Evolutionary conservation across 2,113 vertebrate genomes (phyloP), one percentile per base, ranked within the genome.

Genomic region (Embiotoca jacksoni): DNA sequence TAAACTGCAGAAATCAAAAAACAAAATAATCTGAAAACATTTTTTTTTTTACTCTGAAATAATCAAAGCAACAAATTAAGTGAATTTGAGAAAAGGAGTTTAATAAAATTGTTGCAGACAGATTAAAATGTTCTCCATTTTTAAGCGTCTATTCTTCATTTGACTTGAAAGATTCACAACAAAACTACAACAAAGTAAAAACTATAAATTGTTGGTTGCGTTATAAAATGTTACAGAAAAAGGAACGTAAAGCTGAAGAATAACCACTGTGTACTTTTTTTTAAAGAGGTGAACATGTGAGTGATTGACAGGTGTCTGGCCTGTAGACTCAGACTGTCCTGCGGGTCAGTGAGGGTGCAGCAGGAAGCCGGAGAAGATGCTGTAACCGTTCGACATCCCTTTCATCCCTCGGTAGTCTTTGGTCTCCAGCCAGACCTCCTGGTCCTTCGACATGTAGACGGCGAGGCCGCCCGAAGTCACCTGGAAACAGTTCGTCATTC

Each of bases 301-400:
- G 35, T 10, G 16, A 49, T 65, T 23, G 23, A 23, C 23, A 23
- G 23, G 23, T 23, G 23, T 23, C 23, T 23, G 9, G 23, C 2
- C 16, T 7, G 23, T 7, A 55, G 11, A 8, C 59, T 31, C 76
- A 65, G 31, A 11, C 47, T 2, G 0, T 36, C 39, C 9, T 31
- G 31, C 1, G 10, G 41, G 0, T 92, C 67, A 90, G 63, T 84
- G 72, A 3, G 78, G 0, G 0, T 81, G 72, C 74, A 91, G 64
- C 67, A 92, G 81, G 84, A 91, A 92, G 23, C 91, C 91, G 0
- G 90, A 86, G 69, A 92, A 92, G 52, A 91, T 46, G 82, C 91
- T 92, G 85, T 80, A 68, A 2, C 83, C 88, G 0, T 0, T 5
- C 0, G 1, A 33, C 0, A 5, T 77, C 0, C 82, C 88, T 46